phyloP scores from a whole-genome alignment of 2,797 vertebrate species.

The Siniperca obscura region DNA sequence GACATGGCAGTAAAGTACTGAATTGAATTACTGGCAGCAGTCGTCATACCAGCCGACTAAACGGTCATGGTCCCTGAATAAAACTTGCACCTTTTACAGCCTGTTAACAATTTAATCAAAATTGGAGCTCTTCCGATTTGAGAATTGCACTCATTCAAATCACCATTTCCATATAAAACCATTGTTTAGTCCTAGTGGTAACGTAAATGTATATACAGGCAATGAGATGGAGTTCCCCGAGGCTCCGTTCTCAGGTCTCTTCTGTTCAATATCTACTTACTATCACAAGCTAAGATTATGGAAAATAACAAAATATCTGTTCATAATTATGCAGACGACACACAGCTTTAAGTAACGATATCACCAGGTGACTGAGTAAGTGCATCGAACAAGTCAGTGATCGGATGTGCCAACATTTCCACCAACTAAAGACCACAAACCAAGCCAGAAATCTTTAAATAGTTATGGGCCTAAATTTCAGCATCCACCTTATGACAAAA shows the following conservation, averaged over 20 bases:
- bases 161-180: neutral
- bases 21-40: no score
- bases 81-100: no score
- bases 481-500: neutral
- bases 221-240: neutral
- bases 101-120: no score
- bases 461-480: neutral
- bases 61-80: no score
- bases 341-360: neutral
- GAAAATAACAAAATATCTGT: no score
- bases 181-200: neutral
- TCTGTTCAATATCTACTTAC: neutral
- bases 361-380: neutral
- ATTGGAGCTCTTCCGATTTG: neutral
- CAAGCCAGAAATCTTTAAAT: no score
- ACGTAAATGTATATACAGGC: neutral
- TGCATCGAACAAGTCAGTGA: neutral
- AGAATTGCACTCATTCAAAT: neutral
- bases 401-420: neutral
- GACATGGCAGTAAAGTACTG: no score
- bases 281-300: neutral
- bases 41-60: no score
- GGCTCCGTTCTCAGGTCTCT: neutral
- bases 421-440: neutral
- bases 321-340: neutral